These are phyloP conservation scores for Deilephila elpenor DNA, from an alignment of 2,888 invertebrate genomes.

Conservation along the genomic window DNA sequence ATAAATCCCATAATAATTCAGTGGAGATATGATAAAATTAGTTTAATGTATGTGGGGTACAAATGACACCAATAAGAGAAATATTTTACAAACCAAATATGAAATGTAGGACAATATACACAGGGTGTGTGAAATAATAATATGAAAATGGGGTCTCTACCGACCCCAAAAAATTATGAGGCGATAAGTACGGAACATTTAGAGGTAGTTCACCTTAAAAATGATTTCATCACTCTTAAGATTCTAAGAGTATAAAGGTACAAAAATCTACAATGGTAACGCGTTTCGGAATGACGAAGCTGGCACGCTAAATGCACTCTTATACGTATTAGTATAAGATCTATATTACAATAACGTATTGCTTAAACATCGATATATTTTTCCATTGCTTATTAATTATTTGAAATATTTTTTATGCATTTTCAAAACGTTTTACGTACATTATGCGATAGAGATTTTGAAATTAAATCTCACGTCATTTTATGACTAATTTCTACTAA, in stretches of 20 bases:
- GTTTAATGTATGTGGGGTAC: not conserved
- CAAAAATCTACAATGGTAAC: not conserved
- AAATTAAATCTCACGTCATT: conserved; percentile 10
- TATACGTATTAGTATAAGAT: not conserved
- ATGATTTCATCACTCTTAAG: not conserved
- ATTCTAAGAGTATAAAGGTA: not conserved
- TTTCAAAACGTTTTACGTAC: not conserved
- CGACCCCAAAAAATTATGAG: not conserved
- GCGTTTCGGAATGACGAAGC: conserved; percentile 13
- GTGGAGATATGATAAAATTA: not conserved
- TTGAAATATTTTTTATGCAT: not conserved
- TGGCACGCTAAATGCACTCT: not conserved
- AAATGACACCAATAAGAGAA: not conserved
- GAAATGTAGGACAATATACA: not conserved
- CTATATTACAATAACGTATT: not conserved
- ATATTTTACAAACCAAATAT: not conserved
- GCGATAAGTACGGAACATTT: not conserved
- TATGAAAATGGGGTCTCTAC: not conserved
- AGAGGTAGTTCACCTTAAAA: conserved; percentile 5
- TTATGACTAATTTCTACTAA: conserved; percentile 8
- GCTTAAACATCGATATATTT: not conserved
- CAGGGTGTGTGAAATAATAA: not conserved
- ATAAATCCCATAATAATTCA: too few relatives aligned
- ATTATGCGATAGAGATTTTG: not conserved
- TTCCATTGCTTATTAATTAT: conserved; percentile 10